Evolutionary conservation across 2,113 vertebrate species (phyloP), one percentile per base, ranked within the genome.

Genomic region (Galeopterus variegatus): DNA sequence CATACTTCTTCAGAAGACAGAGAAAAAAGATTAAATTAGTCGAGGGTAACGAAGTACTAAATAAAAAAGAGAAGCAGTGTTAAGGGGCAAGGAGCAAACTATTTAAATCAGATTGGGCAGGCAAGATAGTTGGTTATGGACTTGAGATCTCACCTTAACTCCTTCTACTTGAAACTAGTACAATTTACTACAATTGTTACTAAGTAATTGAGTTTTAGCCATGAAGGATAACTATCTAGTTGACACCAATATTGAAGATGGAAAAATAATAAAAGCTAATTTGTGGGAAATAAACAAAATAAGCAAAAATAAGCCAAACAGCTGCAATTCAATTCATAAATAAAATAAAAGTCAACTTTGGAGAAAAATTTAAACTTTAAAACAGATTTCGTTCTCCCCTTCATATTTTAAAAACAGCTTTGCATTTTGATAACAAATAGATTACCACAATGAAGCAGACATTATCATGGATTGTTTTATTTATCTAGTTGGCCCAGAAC

Each of bases 191-290:
- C 9, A 85, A 76, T 67, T 56, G 12, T 90, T 60, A 86, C 67
- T 67, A 67, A 67, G 33, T 72, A 76, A 76, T 70, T 76, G n/a
- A 52, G 12, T 83, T 83, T 36, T 31, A 94, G 28, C 23, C 62
- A 95, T 45, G 87, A 96, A 79, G 21, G 36, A 90, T 89, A 89
- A 72, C 23, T 77, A 81, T 50, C 11, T 76, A 83, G 6, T 79
- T 93, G 12, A 87, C 24, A 52, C 45, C 13, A 41, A 24, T 13
- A 81, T 48, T 48, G 36, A 83, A 87, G 19, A 84, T 80, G 8
- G 45, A 85, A 79, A 90, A 77, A 88, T 50, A 85, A 96, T 94
- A 75, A 93, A 91, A 94, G 28, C 79, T 93, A 80, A 94, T 92
- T 96, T 96, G n/a, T 31, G 41, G 52, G 33, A 56, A 95, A 90